Evolutionary conservation across 2,113 vertebrate genomes (phyloP), one percentile per base, ranked within the genome.

Genomic region (Mesitornis unicolor): DNA sequence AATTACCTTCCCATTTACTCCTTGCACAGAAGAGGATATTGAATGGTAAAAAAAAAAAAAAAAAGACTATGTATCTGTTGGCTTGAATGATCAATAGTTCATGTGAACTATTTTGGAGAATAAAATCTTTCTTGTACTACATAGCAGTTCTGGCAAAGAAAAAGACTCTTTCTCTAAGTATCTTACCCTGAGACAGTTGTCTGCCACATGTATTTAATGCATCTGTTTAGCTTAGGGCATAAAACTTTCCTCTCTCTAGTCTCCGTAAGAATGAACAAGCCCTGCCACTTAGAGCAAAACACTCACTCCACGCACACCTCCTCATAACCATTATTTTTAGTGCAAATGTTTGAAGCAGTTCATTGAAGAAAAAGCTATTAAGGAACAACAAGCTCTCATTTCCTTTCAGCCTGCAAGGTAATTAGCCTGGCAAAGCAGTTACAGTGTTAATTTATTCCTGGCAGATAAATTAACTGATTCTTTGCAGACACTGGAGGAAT

Each of bases 371-470:
- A 92, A 71, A 84, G 83, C 85, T 81, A 92, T 90, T 95, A 94
- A 90, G 69, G 43, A 80, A 68, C 59, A 92, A 94, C 73, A 84
- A 92, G 40, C 68, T 10, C 74, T 96, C 90, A 90, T 96, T 97
- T 95, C 95, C 96, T 90, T 93, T 92, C 51, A 84, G 88, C 60
- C 90, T 57, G 73, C 10, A 29, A 64, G 56, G 53, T 82, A 96
- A 96, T 97, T 93, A 96, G 85, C 26, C 31, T 48, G 69, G 93
- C 68, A 96, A 89, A 95, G 85, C 83, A 90, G 73, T 81, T 84
- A 87, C 64, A 92, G 86, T 89, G 86, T 90, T 96, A 96, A 95
- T 95, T 96, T 96, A 94, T 93, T 89, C 95, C 86, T 94, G 76
- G 90, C 20, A 86, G 88, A 93, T 75, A 92, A 95, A 94, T 94